Percentiles rank a stretch among this genome's conserved stretches.
These are phyloP conservation scores for Cosmorhoe ocellata DNA, from an alignment of 2,888 invertebrate species.

Conservation along the genomic window DNA sequence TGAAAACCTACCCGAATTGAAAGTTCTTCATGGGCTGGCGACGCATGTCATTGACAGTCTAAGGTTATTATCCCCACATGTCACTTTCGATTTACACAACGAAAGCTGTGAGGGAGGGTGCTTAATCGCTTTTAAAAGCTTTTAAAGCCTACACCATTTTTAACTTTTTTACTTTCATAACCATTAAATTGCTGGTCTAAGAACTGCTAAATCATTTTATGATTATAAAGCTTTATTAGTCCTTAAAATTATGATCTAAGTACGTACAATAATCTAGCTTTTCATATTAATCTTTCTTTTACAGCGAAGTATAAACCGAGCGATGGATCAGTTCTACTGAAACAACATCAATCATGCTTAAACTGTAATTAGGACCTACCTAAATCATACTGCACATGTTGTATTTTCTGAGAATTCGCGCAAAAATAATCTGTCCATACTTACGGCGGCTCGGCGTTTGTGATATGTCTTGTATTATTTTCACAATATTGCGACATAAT, in stretches of 20 bases:
- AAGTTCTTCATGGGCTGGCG: slow-evolving; percentile 5
- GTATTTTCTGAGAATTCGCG: slow-evolving; percentile 19
- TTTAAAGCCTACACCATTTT: not conserved
- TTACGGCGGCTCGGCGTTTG: not conserved
- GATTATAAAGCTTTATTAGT: not conserved
- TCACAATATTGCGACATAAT: slow-evolving; percentile 13
- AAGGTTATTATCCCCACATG: slow-evolving; percentile 11
- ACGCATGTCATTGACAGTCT: slow-evolving; percentile 1
- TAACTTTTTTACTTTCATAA: not conserved
- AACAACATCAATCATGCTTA: slow-evolving; percentile 20
- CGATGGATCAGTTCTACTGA: slow-evolving; percentile 6
- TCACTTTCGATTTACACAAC: slow-evolving; percentile 8
- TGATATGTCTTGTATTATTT: slow-evolving; percentile 14
- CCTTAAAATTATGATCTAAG: not conserved
- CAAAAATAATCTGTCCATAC: slow-evolving; percentile 1
- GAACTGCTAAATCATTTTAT: not conserved
- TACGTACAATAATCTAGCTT: too few relatives aligned
- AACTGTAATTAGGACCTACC: slow-evolving; percentile 20
- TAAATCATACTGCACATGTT: slow-evolving; percentile 1
- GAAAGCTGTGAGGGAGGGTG: slow-evolving; percentile 4
- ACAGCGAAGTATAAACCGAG: slow-evolving; percentile 5
- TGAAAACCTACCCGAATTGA: slow-evolving; percentile 4
- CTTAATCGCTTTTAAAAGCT: slow-evolving; percentile 2
- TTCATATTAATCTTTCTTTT: not conserved
- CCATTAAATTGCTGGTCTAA: not conserved